phyloP scores from a whole-genome alignment of 1,140 invertebrate genomes.

The Drosophila pruinosa region DNA sequence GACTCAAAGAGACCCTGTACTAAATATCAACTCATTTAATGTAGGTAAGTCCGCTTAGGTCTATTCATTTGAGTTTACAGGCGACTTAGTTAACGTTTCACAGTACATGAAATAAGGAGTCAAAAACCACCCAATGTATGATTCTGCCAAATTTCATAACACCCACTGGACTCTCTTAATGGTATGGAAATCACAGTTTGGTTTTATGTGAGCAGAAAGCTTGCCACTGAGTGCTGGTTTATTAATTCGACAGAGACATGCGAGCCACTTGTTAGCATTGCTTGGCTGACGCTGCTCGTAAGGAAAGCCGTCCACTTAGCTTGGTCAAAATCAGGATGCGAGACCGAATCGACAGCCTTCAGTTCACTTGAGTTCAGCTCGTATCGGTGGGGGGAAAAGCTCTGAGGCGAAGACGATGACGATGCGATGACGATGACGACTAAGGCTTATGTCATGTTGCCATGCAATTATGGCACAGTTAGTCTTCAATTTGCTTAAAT shows the following conservation, averaged over 20 bases:
- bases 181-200: constrained; percentile 67
- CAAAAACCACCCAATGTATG: too few relatives aligned
- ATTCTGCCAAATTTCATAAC: background rate
- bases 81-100: too few relatives aligned
- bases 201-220: constrained; percentile 51
- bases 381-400: background rate
- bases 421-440: too few relatives aligned
- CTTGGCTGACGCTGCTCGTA: background rate
- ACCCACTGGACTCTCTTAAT: background rate
- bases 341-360: constrained; percentile 4
- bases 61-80: too few relatives aligned
- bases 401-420: background rate
- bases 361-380: background rate
- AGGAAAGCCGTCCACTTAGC: constrained; percentile 35
- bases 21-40: background rate
- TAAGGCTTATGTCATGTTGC: constrained; percentile 14
- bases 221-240: constrained; percentile 59
- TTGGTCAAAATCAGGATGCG: constrained; percentile 19
- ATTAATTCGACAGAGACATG: constrained; percentile 73
- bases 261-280: constrained; percentile 52
- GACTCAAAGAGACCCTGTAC: background rate
- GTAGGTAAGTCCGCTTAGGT: too few relatives aligned
- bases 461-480: constrained; percentile 25
- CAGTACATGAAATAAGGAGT: too few relatives aligned
- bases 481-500: constrained; percentile 40